A percentile compares a stretch with the other conserved stretches of the same genome.
These are phyloP conservation scores for Scylla paramamosain DNA, from an alignment of 1,140 invertebrate genomes.

Conservation along the genomic window DNA sequence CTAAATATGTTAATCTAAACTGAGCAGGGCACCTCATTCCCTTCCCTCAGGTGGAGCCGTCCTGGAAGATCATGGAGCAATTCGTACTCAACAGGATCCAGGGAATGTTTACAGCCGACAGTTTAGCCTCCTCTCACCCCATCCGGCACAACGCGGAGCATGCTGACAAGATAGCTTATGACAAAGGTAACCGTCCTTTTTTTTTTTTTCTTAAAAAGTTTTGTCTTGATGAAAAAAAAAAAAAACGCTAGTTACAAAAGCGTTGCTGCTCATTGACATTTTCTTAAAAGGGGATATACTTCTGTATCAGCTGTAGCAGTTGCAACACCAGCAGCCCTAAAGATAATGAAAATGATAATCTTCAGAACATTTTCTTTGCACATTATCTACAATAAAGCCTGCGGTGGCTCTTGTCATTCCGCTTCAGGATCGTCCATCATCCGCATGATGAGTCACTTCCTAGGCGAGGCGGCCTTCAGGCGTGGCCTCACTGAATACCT, in stretches of 20 bases:
- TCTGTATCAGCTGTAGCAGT: no score
- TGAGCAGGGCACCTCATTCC: no score
- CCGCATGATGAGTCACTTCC: slow-evolving; percentile 96
- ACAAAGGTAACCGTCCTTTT: slow-evolving; percentile 13
- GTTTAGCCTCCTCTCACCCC: slow-evolving; percentile 93
- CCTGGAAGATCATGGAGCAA: slow-evolving; percentile 64
- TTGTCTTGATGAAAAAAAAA: no score
- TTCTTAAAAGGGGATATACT: no score
- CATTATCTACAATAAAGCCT: no score
- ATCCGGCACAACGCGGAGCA: slow-evolving; percentile 84
- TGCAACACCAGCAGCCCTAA: no score
- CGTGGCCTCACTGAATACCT: slow-evolving; percentile 89
- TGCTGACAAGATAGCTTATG: slow-evolving; percentile 39
- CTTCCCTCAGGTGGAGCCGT: slow-evolving; percentile 50
- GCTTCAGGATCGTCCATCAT: slow-evolving; percentile 91
- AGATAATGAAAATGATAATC: no score
- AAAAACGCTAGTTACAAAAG: no score
- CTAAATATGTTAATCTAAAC: no score
- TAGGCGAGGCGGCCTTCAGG: slow-evolving; percentile 91
- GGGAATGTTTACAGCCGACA: slow-evolving; percentile 90
- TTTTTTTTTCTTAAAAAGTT: neutral
- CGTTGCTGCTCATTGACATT: no score
- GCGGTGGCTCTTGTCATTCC: neutral
- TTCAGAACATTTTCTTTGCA: no score
- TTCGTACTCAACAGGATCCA: slow-evolving; percentile 82